Base-by-base conservation (phyloP, 2,888 invertebrate species). In the Clanis bilineata region DNA sequence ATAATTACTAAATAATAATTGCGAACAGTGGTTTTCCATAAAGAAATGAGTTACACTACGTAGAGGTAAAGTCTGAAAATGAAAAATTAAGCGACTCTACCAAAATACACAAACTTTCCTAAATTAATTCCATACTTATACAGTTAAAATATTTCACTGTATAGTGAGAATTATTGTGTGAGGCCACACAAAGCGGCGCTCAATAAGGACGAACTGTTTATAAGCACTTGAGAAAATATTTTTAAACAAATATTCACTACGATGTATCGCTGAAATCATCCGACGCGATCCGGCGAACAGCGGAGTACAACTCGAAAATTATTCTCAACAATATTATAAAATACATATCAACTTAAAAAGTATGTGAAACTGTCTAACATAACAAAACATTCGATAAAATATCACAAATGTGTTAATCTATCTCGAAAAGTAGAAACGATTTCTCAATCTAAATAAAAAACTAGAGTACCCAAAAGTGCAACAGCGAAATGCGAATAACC, bases 221-320 rank as follows among this genome's bases (percentile, higher is more conserved):
- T 80, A 81, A 84, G 82, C 80, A 75, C 71, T 57, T 65, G 74
- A 72, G 71, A 74, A 79, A 83, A 81, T 79, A 77, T 82, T 78
- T 76, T 61, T 60, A 55, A 57, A 60, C 62, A 61, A 55, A 45
- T 47, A 54, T 47, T 36, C 41, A 44, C 59, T 3, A 22, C 28
- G 21, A 18, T 41, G 41, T 38, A 36, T 59, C 63, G 51, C 18
- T 41, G 36, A 51, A 58, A 39, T 47, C 58, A 45, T 57, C 57
- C 21, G 25, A 58, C 36, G 38, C 39, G 23, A 39, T 45, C 38
- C 23, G 6, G 18, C 15, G 28, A 51, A 51, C 45, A 45, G 9
- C 47, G 15, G 28, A 22, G 18, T 23, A 32, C 28, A 51, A 51
- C 18, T 51, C 28, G 39, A 47, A 51, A 51, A 51, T 32, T 0